Conservation (phyloP, 2,113 vertebrate species). For the Sylvilagus bachmani region DNA sequence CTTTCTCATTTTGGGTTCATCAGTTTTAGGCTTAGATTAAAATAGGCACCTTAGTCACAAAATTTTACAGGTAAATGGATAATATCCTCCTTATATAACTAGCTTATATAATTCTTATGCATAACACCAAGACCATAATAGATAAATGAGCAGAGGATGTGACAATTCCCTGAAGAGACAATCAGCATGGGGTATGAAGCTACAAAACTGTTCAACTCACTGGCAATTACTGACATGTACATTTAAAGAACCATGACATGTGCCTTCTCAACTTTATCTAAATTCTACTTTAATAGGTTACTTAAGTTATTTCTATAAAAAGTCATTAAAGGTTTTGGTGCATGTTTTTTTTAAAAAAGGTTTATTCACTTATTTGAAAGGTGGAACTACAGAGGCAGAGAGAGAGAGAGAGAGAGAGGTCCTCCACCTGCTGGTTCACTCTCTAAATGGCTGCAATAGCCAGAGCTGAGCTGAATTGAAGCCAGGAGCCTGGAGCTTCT, state of each 20-base stretch:
- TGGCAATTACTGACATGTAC: slow-evolving; percentile 3
- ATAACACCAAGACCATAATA: background rate
- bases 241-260: background rate
- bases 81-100: slow-evolving; percentile 19
- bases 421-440: too few species aligned
- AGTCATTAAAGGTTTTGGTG: background rate
- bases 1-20: slow-evolving; percentile 14
- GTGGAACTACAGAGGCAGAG: too few species aligned
- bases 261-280: background rate
- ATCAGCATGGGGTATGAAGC: background rate
- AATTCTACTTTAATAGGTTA: slow-evolving; percentile 18
- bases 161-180: slow-evolving; percentile 55
- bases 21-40: slow-evolving; percentile 33
- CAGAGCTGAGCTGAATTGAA: too few species aligned
- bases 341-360: background rate
- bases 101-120: slow-evolving; percentile 37
- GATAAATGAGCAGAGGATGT: slow-evolving; percentile 6
- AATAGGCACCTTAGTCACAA: background rate
- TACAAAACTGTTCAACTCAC: background rate
- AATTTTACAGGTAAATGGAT: slow-evolving; percentile 19
- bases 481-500: too few species aligned
- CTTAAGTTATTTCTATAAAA: slow-evolving; percentile 35
- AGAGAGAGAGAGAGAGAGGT: too few species aligned
- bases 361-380: too few species aligned
- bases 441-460: too few species aligned